These are phyloP conservation scores for Caloenas nicobarica DNA, from an alignment of 2,113 vertebrate genomes.

Conservation along the genomic window DNA sequence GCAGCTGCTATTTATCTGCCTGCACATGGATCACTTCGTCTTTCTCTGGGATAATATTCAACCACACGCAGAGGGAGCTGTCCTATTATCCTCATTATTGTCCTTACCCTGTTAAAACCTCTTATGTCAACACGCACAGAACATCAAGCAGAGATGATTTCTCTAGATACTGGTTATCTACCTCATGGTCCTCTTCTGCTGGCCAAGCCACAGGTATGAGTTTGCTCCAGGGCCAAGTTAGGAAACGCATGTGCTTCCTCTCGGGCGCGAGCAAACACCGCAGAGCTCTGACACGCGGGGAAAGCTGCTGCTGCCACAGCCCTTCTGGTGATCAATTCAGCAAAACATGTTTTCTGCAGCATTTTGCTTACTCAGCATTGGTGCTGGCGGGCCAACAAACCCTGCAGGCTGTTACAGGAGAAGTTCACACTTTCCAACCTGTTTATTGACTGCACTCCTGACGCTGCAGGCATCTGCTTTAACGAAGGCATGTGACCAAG, in stretches of 20 bases:
- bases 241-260: background rate
- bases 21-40: accelerated
- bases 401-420: background rate
- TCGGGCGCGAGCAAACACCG: accelerated
- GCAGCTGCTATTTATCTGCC: slow-evolving; percentile 13
- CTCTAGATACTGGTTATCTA: background rate
- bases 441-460: background rate
- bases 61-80: background rate
- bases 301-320: background rate
- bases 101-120: background rate
- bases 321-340: background rate
- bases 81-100: background rate
- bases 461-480: background rate
- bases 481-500: background rate
- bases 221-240: background rate
- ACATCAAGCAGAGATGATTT: background rate
- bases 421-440: background rate
- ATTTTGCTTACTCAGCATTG: background rate
- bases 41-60: background rate
- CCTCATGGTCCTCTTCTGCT: background rate
- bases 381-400: background rate
- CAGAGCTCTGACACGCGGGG: background rate
- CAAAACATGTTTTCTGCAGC: background rate
- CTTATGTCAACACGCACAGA: background rate
- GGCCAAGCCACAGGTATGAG: background rate